Base-by-base conservation (phyloP, 2,888 invertebrate species). In the Pollenia labialis region DNA sequence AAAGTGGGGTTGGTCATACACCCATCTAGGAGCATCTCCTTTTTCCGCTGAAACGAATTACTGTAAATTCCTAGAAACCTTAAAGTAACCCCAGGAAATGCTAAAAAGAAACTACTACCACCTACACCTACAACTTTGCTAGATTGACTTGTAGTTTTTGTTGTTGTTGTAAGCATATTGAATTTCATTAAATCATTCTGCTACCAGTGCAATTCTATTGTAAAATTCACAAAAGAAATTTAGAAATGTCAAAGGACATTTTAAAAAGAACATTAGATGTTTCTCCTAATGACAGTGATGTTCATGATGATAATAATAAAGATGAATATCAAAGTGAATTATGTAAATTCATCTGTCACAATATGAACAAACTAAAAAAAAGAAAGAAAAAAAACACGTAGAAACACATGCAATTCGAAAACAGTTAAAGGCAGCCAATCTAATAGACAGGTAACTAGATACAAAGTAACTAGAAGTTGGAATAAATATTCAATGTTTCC, bases 291-390 rank as follows among this genome's bases (percentile, higher is more conserved):
- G n/a, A 40, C 10, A 8, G 23, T 58, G 48, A 48, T 18, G 50
- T 1, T 52, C 48, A 74, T 4, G 42, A 42, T 18, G 1, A 56
- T 14, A n/a, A 23, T 54, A 12, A 50, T 74, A 56, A 66, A 71
- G 72, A 80, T 64, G 86, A 75, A 82, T 77, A 71, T 79, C 56
- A 80, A 79, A 86, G 86, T 75, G 56, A 82, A 82, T 86, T 79
- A 82, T 83, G 79, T 64, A 80, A 79, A 82, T 79, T 68, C 74
- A 58, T 80, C 40, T 79, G 52, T 71, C 69, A 71, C 79, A 81
- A 74, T 77, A 77, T 44, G 58, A 60, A 56, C 44, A 48, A 56
- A 72, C 56, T 42, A 23, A 40, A 58, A 62, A 40, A 48, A 8
- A 60, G 0, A 16, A 3, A 18, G 2, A 2, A 23, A 23, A 23